These are phyloP conservation scores for Sturnira hondurensis DNA, from an alignment of 2,113 vertebrate genomes.

Conservation along the genomic window DNA sequence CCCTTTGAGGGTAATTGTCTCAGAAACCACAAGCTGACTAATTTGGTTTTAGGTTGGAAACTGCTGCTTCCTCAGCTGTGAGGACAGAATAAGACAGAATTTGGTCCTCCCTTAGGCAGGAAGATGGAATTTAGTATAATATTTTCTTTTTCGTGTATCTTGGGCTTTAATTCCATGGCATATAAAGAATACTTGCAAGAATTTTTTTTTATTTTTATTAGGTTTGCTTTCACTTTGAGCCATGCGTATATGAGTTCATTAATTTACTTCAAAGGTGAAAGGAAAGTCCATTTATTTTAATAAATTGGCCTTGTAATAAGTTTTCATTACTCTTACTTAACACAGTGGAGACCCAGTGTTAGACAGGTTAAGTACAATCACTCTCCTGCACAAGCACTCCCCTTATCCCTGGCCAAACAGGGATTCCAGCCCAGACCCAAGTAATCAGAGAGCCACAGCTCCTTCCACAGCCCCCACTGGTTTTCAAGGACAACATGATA, in stretches of 20 bases:
- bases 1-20: background rate
- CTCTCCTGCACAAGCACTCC: background rate
- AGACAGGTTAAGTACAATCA: background rate
- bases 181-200: background rate
- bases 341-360: background rate
- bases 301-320: background rate
- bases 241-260: background rate
- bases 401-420: background rate
- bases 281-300: background rate
- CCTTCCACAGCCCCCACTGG: background rate
- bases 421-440: background rate
- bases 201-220: background rate
- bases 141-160: constrained; percentile 24
- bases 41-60: constrained; percentile 35
- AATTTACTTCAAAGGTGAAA: constrained; percentile 1
- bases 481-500: background rate
- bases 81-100: background rate
- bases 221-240: background rate
- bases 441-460: background rate
- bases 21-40: constrained; percentile 25
- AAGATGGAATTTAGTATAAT: background rate
- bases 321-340: background rate
- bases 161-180: background rate
- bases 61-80: background rate
- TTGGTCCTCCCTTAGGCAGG: background rate